These are phyloP conservation scores for Micrasema longulum DNA, from an alignment of 1,140 invertebrate species.

Conservation along the genomic window DNA sequence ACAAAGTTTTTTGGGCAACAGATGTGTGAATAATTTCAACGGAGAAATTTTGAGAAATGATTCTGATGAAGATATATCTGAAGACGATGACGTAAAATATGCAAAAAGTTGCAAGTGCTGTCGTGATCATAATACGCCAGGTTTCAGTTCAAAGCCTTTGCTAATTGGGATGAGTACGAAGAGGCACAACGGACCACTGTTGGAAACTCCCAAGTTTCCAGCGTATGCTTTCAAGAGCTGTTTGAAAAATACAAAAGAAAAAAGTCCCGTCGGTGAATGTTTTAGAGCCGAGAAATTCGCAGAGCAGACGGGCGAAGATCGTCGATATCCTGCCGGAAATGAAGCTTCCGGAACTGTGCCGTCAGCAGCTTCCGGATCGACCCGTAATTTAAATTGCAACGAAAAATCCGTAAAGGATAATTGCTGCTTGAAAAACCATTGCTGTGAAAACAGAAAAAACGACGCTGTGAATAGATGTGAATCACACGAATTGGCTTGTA, in stretches of 20 bases:
- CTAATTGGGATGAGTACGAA: background rate
- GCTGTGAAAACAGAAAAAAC: background rate
- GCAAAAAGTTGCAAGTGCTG: background rate
- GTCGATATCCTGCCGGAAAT: constrained; percentile 14
- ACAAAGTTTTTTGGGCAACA: background rate
- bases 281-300: background rate
- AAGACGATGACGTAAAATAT: background rate
- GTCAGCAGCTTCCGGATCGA: background rate
- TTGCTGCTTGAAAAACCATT: background rate
- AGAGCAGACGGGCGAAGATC: constrained; percentile 9
- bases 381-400: background rate
- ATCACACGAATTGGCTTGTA: background rate
- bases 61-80: background rate
- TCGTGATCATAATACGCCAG: background rate
- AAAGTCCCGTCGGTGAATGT: background rate
- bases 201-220: constrained; percentile 13
- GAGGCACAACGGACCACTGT: background rate
- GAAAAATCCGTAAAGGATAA: background rate
- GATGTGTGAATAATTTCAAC: background rate
- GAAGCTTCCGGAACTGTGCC: constrained; percentile 3
- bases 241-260: constrained; percentile 1
- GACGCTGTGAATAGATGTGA: too few species aligned
- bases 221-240: too few species aligned
- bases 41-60: background rate
- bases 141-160: constrained; percentile 7